Percentiles rank a stretch among this genome's conserved stretches.
Evolutionary conservation across 64 coral and sea anemone genomes (phyloP).

Genomic region (Montipora sp.): DNA sequence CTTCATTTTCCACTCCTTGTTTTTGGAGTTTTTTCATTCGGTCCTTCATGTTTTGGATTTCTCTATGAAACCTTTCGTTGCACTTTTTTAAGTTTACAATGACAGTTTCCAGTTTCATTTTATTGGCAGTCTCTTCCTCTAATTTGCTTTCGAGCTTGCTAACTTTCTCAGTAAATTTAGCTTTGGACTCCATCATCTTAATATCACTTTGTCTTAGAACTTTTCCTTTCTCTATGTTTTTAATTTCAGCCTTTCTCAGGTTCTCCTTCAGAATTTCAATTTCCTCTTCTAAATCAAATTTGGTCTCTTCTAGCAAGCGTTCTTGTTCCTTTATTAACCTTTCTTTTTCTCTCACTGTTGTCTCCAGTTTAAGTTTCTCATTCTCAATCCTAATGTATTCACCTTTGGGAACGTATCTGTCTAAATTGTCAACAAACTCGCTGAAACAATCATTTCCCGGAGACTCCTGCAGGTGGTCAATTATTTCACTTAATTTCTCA

Average conservation of each 20-base stretch:
- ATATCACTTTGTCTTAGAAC: conserved; percentile 47
- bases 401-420: conserved; percentile 61
- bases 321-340: conserved; percentile 58
- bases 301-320: conserved; percentile 58
- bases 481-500: conserved; percentile 75
- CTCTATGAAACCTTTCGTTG: conserved; percentile 46
- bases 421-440: conserved; percentile 59
- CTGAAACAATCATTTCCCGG: conserved; percentile 45
- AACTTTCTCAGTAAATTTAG: conserved; percentile 51
- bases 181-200: conserved; percentile 52
- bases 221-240: conserved; percentile 60
- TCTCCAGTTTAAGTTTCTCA: conserved; percentile 59
- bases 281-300: conserved; percentile 72
- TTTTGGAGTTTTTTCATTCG: conserved; percentile 32
- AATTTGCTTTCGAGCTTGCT: conserved; percentile 41
- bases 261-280: conserved; percentile 50
- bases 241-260: conserved; percentile 56
- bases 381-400: conserved; percentile 66
- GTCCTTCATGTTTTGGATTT: conserved; percentile 54
- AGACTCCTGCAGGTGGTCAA: conserved; percentile 61
- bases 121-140: conserved; percentile 38
- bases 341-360: conserved; percentile 52
- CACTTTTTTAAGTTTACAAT: conserved; percentile 37
- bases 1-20: conserved; percentile 46
- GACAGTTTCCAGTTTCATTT: conserved; percentile 45